A percentile compares a stretch with the other conserved stretches of the same genome.
Evolutionary conservation across 2,113 vertebrate species (phyloP).

Genomic region (human): DNA sequence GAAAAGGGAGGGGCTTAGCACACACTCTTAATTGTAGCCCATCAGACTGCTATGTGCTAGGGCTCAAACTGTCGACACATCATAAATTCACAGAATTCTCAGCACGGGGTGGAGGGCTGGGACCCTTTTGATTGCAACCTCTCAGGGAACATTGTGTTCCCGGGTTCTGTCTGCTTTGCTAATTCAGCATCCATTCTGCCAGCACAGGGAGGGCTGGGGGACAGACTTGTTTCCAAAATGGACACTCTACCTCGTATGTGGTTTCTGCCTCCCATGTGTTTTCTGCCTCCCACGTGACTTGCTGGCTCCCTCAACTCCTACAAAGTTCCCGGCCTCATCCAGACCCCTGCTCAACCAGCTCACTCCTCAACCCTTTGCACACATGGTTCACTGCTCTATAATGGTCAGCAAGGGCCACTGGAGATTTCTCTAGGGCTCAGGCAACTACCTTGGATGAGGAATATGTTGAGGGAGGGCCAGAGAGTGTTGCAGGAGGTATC

Average conservation of each 20-base stretch:
- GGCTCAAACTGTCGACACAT: conserved; percentile 74
- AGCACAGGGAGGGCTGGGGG: conserved; percentile 22
- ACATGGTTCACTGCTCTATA: background rate
- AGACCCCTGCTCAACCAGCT: background rate
- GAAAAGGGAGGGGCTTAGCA: conserved; percentile 55
- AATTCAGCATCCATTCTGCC: conserved; percentile 70
- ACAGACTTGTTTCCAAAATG: conserved; percentile 59
- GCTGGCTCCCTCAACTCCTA: background rate
- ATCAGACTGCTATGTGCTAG: conserved; percentile 64
- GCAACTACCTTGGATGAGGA: background rate
- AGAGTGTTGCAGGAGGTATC: background rate
- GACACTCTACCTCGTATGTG: conserved; percentile 25
- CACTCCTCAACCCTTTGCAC: background rate
- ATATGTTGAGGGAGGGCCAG: background rate
- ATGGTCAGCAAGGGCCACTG: background rate
- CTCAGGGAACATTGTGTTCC: conserved; percentile 65
- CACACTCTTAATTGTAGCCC: conserved; percentile 73
- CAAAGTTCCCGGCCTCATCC: background rate
- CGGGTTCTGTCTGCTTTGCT: conserved; percentile 59
- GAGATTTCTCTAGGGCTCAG: background rate
- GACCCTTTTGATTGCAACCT: conserved; percentile 68
- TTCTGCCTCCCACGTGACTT: background rate
- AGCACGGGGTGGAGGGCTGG: conserved; percentile 57
- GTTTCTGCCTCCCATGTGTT: background rate
- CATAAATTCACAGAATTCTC: conserved; percentile 70